phyloP scores from a whole-genome alignment of 2,888 invertebrate genomes.

The Agrypnus murinus region DNA sequence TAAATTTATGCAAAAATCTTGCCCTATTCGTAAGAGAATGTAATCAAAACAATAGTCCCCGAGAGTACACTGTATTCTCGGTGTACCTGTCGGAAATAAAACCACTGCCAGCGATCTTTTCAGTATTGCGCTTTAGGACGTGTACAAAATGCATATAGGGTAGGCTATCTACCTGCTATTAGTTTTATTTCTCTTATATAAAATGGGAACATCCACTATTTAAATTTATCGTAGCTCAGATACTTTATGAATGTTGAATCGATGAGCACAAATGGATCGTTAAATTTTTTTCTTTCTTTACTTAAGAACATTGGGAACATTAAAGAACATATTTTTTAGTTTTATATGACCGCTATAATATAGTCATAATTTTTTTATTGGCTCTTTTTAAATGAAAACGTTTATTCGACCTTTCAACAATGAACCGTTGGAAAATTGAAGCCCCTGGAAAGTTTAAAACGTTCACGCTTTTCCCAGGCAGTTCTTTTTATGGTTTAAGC shows the following conservation, averaged over 20 bases:
- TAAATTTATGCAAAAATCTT: conserved; percentile 1
- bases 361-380: conserved; percentile 11
- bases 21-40: conserved; percentile 24
- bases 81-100: conserved; percentile 30
- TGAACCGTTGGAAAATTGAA: background rate
- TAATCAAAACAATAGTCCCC: conserved; percentile 32
- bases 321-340: background rate
- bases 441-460: conserved; percentile 4
- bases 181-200: conserved; percentile 7
- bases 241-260: background rate
- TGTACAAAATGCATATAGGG: conserved; percentile 7
- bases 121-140: conserved; percentile 24
- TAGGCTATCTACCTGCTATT: background rate
- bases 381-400: conserved; percentile 4
- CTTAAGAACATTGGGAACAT: background rate
- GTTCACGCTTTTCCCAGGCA: background rate
- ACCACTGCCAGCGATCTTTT: conserved; percentile 24
- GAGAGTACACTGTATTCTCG: conserved; percentile 17
- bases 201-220: background rate
- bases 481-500: background rate
- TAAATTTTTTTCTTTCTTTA: background rate
- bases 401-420: background rate
- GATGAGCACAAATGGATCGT: background rate
- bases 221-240: background rate
- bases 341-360: background rate